Evolutionary conservation across 2,888 invertebrate genomes (phyloP).

Genomic region (Cetonia aurata): DNA sequence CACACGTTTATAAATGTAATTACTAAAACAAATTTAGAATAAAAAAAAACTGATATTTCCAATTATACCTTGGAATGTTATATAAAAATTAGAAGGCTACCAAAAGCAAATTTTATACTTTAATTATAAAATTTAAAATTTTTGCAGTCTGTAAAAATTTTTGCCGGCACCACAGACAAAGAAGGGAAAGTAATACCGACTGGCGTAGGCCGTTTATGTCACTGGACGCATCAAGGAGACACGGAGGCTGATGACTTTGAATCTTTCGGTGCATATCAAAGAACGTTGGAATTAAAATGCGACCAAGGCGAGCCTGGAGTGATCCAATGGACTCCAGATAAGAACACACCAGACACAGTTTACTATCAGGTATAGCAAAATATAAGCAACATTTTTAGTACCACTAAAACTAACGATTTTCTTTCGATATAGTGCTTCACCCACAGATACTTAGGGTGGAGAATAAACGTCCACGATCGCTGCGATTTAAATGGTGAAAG

Average conservation of each 20-base stretch:
- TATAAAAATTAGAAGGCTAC: too few species aligned
- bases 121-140: too few species aligned
- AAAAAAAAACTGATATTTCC: too few species aligned
- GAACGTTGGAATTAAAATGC: conserved; percentile 85
- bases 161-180: conserved; percentile 82
- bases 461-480: conserved; percentile 89
- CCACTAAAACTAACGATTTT: conserved; percentile 3
- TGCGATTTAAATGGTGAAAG: conserved; percentile 74
- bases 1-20: too few species aligned
- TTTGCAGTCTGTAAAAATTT: conserved; percentile 80
- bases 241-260: conserved; percentile 86
- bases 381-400: not conserved
- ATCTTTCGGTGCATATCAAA: conserved; percentile 92
- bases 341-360: conserved; percentile 88
- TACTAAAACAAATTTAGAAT: too few species aligned
- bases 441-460: conserved; percentile 95
- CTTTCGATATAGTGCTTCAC: conserved; percentile 83
- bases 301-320: conserved; percentile 87
- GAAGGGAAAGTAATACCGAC: conserved; percentile 79
- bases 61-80: too few species aligned
- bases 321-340: conserved; percentile 89
- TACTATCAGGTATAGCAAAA: conserved; percentile 83
- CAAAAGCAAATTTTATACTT: too few species aligned
- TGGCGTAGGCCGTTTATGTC: conserved; percentile 87
- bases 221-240: conserved; percentile 84